These are phyloP conservation scores for Patiria miniata DNA, from an alignment of 35 echinoderm and acorn worm genomes.

Conservation along the genomic window DNA sequence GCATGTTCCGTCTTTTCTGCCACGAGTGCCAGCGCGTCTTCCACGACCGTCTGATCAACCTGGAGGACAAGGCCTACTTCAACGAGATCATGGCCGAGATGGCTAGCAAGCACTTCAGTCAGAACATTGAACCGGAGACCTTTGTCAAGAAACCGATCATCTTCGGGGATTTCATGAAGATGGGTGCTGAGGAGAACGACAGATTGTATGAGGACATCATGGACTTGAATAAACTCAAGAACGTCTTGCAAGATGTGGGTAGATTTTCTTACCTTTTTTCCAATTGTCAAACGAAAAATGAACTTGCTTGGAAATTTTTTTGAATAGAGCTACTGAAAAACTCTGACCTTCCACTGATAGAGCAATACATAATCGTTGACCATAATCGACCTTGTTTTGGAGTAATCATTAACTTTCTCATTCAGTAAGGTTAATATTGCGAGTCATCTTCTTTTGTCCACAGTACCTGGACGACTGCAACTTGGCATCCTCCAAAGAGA, in stretches of 20 bases:
- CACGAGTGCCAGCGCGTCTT: conserved; percentile 98
- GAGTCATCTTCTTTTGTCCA: background rate
- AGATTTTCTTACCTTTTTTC: no score
- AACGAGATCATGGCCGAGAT: conserved; percentile 96
- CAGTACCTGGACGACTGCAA: conserved; percentile 99
- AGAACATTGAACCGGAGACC: conserved; percentile 71
- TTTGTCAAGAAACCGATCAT: conserved; percentile 94
- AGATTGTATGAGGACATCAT: conserved; percentile 89
- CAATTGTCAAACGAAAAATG: no score
- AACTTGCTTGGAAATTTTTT: no score
- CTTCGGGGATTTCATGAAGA: conserved; percentile 99
- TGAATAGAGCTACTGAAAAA: no score
- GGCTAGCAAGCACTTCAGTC: conserved; percentile 92
- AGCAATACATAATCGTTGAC: no score
- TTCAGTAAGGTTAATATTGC: no score
- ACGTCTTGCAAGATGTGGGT: conserved; percentile 83
- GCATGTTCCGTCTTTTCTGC: conserved; percentile 96
- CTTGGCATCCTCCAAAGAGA: conserved; percentile 95
- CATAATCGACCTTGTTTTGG: no score
- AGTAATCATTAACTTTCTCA: no score
- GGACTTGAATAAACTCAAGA: conserved; percentile 82
- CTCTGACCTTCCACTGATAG: no score
- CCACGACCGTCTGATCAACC: conserved; percentile 96
- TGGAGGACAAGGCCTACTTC: conserved; percentile 96
- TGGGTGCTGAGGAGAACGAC: conserved; percentile 83